Conservation (phyloP, 2,888 invertebrate genomes). For the Lagria hirta region DNA sequence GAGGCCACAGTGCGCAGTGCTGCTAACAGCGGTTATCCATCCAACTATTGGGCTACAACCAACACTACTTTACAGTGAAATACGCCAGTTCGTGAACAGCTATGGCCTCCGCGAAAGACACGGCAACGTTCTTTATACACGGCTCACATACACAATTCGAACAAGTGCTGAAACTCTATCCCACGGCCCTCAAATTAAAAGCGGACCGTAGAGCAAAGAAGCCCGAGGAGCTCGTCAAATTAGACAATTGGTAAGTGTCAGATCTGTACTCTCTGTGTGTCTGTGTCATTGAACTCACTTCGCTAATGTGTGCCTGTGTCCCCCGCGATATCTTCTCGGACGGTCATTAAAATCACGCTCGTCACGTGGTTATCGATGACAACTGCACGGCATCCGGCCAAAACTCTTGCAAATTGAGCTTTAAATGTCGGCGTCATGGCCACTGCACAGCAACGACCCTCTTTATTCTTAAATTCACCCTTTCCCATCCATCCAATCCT, state of each 20-base stretch:
- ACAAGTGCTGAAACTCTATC: constrained; percentile 87
- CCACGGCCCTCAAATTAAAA: constrained; percentile 86
- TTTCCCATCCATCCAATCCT: not conserved
- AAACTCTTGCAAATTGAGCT: constrained; percentile 8
- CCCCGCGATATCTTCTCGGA: constrained; percentile 59
- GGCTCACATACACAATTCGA: constrained; percentile 85
- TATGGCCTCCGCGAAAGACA: constrained; percentile 61
- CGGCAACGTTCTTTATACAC: constrained; percentile 91
- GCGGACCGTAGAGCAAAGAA: constrained; percentile 89
- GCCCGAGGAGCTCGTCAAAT: constrained; percentile 90
- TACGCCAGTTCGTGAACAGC: constrained; percentile 45
- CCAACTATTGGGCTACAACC: constrained; percentile 13
- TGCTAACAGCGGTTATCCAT: constrained; percentile 18
- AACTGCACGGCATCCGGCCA: constrained; percentile 46
- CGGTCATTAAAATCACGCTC: constrained; percentile 68
- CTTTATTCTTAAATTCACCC: not conserved
- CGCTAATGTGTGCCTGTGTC: constrained; percentile 51
- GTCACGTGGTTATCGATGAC: constrained; percentile 74
- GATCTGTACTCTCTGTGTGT: constrained; percentile 25
- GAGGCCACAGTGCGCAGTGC: constrained; percentile 41
- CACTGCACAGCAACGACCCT: constrained; percentile 26
- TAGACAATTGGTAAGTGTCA: constrained; percentile 88
- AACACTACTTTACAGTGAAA: no score
- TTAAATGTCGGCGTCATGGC: constrained; percentile 44
- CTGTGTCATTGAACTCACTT: constrained; percentile 50